Conservation (phyloP, 2,797 vertebrate genomes). For the Adrianichthys oophorus region DNA sequence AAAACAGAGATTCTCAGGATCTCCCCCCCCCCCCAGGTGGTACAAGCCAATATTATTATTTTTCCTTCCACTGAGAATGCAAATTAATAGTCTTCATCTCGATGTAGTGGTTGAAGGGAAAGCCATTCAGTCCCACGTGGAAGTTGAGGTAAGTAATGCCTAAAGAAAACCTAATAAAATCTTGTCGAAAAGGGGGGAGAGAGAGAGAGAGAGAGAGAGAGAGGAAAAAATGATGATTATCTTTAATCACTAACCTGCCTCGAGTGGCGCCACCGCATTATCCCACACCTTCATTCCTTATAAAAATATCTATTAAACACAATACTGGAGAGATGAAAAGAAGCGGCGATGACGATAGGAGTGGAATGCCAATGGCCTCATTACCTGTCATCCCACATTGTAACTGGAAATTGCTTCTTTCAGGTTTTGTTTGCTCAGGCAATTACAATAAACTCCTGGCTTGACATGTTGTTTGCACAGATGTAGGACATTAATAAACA, state of each 20-base stretch:
- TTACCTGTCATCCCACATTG: constrained; percentile 99
- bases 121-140: constrained; percentile 34
- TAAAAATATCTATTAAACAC: constrained; percentile 96
- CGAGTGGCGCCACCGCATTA: constrained; percentile 85
- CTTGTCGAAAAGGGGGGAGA: constrained; percentile 49
- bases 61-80: constrained; percentile 35
- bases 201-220: not conserved
- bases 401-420: constrained; percentile 99
- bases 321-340: constrained; percentile 88
- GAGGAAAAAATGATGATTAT: constrained; percentile 90
- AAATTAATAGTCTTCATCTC: constrained; percentile 53
- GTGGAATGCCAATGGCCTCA: constrained; percentile 98
- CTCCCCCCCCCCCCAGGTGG: constrained; percentile 36
- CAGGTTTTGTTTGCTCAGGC: constrained; percentile 99
- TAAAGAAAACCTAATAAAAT: constrained; percentile 87
- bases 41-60: constrained; percentile 33
- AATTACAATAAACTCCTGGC: constrained; percentile 99
- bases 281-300: constrained; percentile 94
- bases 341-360: constrained; percentile 86
- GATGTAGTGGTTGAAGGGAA: constrained; percentile 18
- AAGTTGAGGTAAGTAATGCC: constrained; percentile 86
- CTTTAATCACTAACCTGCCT: constrained; percentile 96
- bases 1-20: constrained; percentile 28
- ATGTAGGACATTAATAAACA: constrained; percentile 99
- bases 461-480: constrained; percentile 99